Evolutionary conservation across 2,888 invertebrate genomes (phyloP).

Genomic region (Drosophila suboccidentalis): DNA sequence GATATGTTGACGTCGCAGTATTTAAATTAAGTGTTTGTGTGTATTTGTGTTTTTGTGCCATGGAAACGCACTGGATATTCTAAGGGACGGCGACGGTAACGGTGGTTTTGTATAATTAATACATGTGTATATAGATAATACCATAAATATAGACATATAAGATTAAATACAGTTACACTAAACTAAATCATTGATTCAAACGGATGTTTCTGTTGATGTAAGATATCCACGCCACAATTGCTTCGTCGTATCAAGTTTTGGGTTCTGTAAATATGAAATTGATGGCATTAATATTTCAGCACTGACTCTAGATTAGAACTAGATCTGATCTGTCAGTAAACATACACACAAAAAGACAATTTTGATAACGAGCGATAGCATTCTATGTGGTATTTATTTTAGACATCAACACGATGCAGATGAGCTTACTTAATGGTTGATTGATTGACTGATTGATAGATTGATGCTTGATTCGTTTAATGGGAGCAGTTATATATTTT

Average conservation of each 20-base stretch:
- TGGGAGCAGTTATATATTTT: conserved; percentile 58
- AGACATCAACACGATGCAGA: conserved; percentile 62
- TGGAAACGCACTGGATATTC: conserved; percentile 39
- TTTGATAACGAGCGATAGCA: conserved; percentile 34
- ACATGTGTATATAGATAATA: conserved; percentile 48
- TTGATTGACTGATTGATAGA: conserved; percentile 24
- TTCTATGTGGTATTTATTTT: conserved; percentile 30
- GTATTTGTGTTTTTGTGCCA: conserved; percentile 40
- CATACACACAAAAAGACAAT: conserved; percentile 35
- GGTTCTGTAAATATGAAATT: conserved; percentile 78
- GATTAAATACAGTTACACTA: conserved; percentile 34
- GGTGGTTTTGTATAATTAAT: conserved; percentile 51
- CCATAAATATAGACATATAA: conserved; percentile 44
- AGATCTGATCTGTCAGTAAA: conserved; percentile 16
- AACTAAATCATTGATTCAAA: conserved; percentile 82
- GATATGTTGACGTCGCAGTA: conserved; percentile 64
- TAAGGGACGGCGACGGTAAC: conserved; percentile 45
- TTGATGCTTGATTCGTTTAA: conserved; percentile 42
- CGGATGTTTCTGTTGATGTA: conserved; percentile 83
- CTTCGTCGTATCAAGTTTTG: conserved; percentile 83
- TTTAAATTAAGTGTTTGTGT: conserved; percentile 17
- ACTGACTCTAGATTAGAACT: conserved; percentile 4
- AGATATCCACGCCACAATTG: conserved; percentile 83
- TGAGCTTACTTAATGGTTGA: conserved; percentile 41
- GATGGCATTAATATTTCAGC: conserved; percentile 37